phyloP scores from a whole-genome alignment of 2,797 vertebrate genomes.

The Pipistrellus pipistrellus region DNA sequence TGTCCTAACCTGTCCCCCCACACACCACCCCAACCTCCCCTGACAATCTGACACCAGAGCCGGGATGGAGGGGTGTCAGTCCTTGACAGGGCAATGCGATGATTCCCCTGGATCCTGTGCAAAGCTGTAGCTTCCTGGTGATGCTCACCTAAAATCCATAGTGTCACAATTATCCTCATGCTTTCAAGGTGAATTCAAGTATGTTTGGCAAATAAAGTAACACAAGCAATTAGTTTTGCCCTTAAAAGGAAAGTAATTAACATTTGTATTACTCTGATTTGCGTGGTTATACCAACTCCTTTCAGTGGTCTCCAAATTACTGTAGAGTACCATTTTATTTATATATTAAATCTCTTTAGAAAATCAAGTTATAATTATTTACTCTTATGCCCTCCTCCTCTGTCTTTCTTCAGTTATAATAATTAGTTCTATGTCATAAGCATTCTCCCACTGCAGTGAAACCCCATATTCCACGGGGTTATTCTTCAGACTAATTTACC shows the following conservation, averaged over 20 bases:
- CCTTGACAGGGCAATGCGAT: background rate
- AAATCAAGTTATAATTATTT: background rate
- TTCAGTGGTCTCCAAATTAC: background rate
- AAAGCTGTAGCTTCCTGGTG: background rate
- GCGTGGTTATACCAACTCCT: background rate
- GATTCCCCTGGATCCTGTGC: background rate
- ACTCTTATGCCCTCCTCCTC: background rate
- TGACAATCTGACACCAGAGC: background rate
- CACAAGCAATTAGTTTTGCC: background rate
- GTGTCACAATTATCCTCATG: background rate
- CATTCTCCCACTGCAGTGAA: background rate
- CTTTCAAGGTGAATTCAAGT: conserved; percentile 7
- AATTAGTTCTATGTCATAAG: background rate
- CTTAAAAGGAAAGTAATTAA: background rate
- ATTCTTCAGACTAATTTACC: background rate
- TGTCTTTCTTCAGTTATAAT: background rate
- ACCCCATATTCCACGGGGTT: background rate
- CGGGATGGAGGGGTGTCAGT: background rate
- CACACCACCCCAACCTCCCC: too few species aligned
- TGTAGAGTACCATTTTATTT: background rate
- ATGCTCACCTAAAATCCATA: background rate
- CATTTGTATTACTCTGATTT: background rate
- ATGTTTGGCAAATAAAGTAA: conserved; percentile 3
- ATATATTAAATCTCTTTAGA: background rate
- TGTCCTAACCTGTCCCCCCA: background rate